These are phyloP conservation scores for Scyliorhinus canicula DNA, from an alignment of 2,797 vertebrate species.

Conservation along the genomic window DNA sequence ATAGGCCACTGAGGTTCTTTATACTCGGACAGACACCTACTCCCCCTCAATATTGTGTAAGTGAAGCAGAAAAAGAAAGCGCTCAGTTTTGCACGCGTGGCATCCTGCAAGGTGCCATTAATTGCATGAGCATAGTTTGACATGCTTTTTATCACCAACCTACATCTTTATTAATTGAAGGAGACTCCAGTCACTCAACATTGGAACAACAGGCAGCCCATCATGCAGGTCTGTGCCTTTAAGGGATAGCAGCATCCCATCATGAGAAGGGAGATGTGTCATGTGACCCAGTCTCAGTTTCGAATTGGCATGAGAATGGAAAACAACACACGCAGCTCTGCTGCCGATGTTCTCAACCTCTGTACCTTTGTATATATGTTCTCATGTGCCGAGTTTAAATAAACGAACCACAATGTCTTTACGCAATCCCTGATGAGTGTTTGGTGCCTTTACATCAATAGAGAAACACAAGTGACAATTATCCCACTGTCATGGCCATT, in stretches of 20 bases:
- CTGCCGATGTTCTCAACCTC: too few species aligned
- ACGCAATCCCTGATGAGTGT: too few species aligned
- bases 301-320: too few species aligned
- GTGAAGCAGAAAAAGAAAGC: not conserved
- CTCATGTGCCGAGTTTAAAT: too few species aligned
- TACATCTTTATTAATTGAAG: not conserved
- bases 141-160: not conserved
- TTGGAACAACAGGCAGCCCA: not conserved
- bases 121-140: not conserved
- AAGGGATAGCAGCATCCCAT: too few species aligned
- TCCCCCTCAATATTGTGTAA: not conserved
- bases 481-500: not conserved
- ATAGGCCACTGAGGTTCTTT: not conserved
- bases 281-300: too few species aligned
- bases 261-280: too few species aligned
- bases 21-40: not conserved
- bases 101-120: not conserved
- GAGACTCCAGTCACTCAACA: not conserved
- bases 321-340: too few species aligned
- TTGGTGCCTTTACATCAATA: too few species aligned
- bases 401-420: too few species aligned
- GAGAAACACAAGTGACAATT: not conserved
- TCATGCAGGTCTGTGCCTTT: not conserved
- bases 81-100: not conserved
- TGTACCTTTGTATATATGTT: too few species aligned